Evolutionary conservation across 2,113 vertebrate genomes (phyloP), one percentile per base, ranked within the genome.

Genomic region (Canis aureus): DNA sequence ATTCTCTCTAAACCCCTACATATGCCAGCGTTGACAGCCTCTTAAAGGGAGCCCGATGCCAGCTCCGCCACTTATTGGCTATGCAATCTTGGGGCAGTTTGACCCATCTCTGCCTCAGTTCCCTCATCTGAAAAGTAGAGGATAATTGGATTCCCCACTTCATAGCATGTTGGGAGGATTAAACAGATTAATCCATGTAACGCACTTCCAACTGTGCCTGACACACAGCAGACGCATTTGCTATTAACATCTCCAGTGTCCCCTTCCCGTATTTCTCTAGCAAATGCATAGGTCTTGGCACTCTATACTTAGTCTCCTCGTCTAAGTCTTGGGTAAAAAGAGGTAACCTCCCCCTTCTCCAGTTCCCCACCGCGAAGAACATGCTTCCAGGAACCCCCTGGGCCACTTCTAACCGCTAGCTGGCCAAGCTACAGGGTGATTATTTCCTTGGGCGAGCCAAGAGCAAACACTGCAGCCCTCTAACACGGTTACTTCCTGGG

Each of bases 361-460:
- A 32, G 27, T 81, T 86, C 35, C 67, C 69, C 57, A 66, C 38
- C 67, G 57, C 2, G 38, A 86, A 69, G 25, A 96, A 79, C 80
- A 94, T 64, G 57, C 86, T 91, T 86, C 32, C 82, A 79, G 67
- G 86, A 97, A 82, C 55, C 91, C 86, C 79, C 69, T 57, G 49
- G 69, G 23, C 64, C 79, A 83, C 79, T 86, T 91, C 71, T 86
- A 96, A 96, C 96, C 16, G 0, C 95, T 86, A 96, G 94, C 78
- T 92, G 97, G 91, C 86, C 91, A 89, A 74, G 35, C 38, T 93
- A 82, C 92, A 87, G 60, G 51, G 86, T 86, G 81, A 93, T 86
- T 84, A 97, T 98, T 98, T 97, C 93, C 92, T 95, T 95, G 95
- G 38, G 89, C 91, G 96, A 98, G 95, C 93, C 96, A 79, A 79